phyloP scores from a whole-genome alignment of 2,797 vertebrate genomes.

The Hoplostethus mediterraneus region DNA sequence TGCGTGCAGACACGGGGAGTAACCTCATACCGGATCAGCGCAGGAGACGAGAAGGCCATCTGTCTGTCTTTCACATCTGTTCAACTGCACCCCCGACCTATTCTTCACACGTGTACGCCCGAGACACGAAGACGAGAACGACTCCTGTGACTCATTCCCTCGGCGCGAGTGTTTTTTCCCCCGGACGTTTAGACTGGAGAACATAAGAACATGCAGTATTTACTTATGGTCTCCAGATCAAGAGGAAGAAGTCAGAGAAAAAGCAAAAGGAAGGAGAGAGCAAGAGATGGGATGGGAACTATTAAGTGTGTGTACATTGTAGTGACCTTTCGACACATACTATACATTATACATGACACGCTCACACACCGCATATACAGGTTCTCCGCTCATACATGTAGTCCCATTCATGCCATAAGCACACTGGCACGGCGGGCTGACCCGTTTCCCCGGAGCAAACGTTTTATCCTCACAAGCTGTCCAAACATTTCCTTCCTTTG shows the following conservation, averaged over 20 bases:
- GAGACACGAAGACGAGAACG: slow-evolving; percentile 29
- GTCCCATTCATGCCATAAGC: slow-evolving; percentile 30
- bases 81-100: slow-evolving; percentile 25
- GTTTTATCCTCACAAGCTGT: slow-evolving; percentile 56
- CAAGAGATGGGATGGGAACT: neutral
- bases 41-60: slow-evolving; percentile 54
- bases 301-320: slow-evolving; percentile 31
- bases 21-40: slow-evolving; percentile 32
- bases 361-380: slow-evolving; percentile 38
- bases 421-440: slow-evolving; percentile 36
- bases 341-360: slow-evolving; percentile 59
- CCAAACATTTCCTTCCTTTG: slow-evolving; percentile 57
- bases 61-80: slow-evolving; percentile 12
- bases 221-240: slow-evolving; percentile 22
- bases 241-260: slow-evolving; percentile 32
- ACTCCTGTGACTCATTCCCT: neutral
- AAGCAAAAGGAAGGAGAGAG: neutral
- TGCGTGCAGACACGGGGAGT: slow-evolving; percentile 28
- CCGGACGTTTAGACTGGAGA: neutral
- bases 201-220: slow-evolving; percentile 27
- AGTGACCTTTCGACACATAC: slow-evolving; percentile 39
- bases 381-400: slow-evolving; percentile 18
- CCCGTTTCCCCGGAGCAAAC: slow-evolving; percentile 45
- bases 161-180: neutral
- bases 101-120: slow-evolving; percentile 8